Conservation (phyloP, 2,797 vertebrate species). For the Clarias laeviceps region DNA sequence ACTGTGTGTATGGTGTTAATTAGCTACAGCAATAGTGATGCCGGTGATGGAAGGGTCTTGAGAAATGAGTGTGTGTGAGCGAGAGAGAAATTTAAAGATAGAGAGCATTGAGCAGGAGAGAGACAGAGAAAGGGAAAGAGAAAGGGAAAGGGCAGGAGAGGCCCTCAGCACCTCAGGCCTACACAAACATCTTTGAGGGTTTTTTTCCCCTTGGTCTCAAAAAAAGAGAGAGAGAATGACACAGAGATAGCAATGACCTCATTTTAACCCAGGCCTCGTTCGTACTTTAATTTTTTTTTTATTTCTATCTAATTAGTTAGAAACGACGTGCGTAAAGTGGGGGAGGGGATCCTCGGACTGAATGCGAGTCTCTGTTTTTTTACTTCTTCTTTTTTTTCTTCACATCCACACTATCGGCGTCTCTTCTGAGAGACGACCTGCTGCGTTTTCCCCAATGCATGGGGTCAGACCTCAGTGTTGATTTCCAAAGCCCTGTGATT, state of each 20-base stretch:
- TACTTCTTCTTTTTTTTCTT: neutral
- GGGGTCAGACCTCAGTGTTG: neutral
- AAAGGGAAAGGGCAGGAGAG: conserved; percentile 35
- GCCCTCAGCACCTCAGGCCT: conserved; percentile 56
- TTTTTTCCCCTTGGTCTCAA: conserved; percentile 39
- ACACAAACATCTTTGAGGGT: conserved; percentile 56
- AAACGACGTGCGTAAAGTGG: conserved; percentile 49
- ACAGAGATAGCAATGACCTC: conserved; percentile 57
- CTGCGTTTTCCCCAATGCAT: neutral
- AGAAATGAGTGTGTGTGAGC: neutral
- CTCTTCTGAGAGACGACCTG: neutral
- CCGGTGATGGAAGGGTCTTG: neutral
- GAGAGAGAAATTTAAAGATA: neutral
- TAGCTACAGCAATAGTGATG: neutral
- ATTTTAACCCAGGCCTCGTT: conserved; percentile 63
- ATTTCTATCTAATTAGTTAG: conserved; percentile 74
- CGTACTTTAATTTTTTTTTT: conserved; percentile 56
- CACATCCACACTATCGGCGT: neutral
- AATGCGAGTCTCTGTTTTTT: neutral
- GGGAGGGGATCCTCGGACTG: neutral
- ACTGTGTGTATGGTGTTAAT: neutral
- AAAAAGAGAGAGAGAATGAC: conserved; percentile 58
- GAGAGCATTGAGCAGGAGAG: neutral
- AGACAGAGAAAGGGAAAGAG: conserved; percentile 27
- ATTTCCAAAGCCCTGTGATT: neutral